Base-by-base conservation (phyloP, 1,140 invertebrate genomes). In the Aricia agestis region DNA sequence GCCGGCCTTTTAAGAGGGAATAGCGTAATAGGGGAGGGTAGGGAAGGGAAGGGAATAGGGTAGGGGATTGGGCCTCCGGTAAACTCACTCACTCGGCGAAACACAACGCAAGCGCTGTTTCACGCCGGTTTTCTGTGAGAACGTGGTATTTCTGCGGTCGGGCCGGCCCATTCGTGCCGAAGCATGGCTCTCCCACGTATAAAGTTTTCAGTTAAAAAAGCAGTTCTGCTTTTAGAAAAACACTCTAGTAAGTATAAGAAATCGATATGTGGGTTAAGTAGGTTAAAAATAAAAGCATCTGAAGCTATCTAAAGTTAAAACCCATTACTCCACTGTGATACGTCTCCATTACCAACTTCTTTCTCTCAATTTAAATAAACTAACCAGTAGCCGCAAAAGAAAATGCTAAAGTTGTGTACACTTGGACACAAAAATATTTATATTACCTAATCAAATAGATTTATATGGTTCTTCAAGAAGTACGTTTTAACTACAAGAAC, bases 331-430 rank as follows among this genome's bases (percentile, higher is more conserved):
- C 45, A 15, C 11, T 52, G 45, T 52, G 17, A 63, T 63, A 63
- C 17, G 59, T 19, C 59, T 19, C 59, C 18, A 25, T 63, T 63
- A 63, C 19, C 18, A 78, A 74, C 67, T 74, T 78, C 72, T 65
- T 52, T 75, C 75, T 65, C 72, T 74, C 72, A 69, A 72, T 74
- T 76, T 72, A 78, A 82, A 82, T 80, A 81, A 73, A 72, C 72
- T 72, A 74, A 69, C 75, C n/a, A n/a, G n/a, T n/a, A n/a, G n/a
- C n/a, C 77, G 76, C 78, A 84, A 85, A 85, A 75, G 80, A 79
- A 59, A 63, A 63, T 63, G 11, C 59, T 63, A 25, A 63, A 52
- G 45, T 52, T 52, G 45, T 19, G 59, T 63, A 63, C 17, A 59
- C 59, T 63, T 10, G 11, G 19, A 11, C 25, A 19, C 59, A 19